Evolutionary conservation across 2,113 vertebrate species (phyloP).

Genomic region (Pluvialis apricaria): DNA sequence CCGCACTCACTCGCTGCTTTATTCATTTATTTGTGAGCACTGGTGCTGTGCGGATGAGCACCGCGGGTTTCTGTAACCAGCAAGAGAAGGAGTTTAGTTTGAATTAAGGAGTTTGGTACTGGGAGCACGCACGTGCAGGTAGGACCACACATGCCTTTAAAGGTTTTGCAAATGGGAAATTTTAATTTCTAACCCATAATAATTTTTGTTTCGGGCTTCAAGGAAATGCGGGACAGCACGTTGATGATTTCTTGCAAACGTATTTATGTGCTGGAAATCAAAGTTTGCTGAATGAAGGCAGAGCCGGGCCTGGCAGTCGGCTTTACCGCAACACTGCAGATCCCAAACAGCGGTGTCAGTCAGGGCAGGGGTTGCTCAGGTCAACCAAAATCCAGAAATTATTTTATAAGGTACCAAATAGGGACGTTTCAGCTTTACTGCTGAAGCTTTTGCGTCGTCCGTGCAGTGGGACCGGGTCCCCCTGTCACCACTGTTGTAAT

Average conservation of each 20-base stretch:
- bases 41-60: fast-evolving
- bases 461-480: fast-evolving
- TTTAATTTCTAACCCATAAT: background rate
- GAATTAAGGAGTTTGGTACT: too few species aligned
- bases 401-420: too few species aligned
- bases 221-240: fast-evolving
- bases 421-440: background rate
- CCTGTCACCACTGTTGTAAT: fast-evolving
- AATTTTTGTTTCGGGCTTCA: background rate
- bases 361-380: background rate
- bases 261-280: background rate
- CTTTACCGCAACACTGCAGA: fast-evolving
- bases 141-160: too few species aligned
- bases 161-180: background rate
- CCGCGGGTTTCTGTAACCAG: fast-evolving
- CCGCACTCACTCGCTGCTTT: fast-evolving
- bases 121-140: fast-evolving
- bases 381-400: background rate
- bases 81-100: background rate
- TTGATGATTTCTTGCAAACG: background rate
- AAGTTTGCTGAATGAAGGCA: background rate
- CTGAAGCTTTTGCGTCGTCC: background rate
- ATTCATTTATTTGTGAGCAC: too few species aligned
- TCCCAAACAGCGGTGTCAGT: background rate
- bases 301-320: background rate